These are phyloP conservation scores for Elgonia sp. DNA, from an alignment of 2,888 invertebrate genomes.

Conservation along the genomic window DNA sequence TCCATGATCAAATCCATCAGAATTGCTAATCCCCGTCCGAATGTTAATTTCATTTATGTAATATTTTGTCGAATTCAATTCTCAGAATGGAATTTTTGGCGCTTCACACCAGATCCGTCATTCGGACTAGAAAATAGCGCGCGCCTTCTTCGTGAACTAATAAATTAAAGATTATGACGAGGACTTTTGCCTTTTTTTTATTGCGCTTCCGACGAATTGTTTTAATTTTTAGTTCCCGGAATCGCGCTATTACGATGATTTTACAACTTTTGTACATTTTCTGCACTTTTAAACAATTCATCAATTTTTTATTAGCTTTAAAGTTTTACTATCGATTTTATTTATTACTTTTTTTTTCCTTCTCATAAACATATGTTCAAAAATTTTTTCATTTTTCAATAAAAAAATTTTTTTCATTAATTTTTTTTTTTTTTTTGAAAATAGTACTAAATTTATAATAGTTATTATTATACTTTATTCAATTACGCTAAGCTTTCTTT, in stretches of 20 bases:
- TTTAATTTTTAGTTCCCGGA: conserved; percentile 49
- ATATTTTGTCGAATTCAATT: conserved; percentile 26
- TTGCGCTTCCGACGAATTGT: conserved; percentile 40
- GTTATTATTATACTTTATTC: too few relatives aligned
- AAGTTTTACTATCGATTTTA: too few relatives aligned
- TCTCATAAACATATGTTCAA: too few relatives aligned
- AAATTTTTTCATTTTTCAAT: too few relatives aligned
- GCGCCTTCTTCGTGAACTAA: conserved; percentile 41
- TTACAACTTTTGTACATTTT: too few relatives aligned
- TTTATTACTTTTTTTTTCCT: too few relatives aligned
- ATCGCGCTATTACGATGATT: conserved; percentile 24
- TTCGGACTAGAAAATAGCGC: conserved; percentile 47
- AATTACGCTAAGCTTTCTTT: too few relatives aligned
- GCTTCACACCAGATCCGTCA: conserved; percentile 21
- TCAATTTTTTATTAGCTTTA: too few relatives aligned
- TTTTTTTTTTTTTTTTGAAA: too few relatives aligned
- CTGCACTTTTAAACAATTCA: too few relatives aligned
- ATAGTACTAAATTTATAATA: too few relatives aligned
- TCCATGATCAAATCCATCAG: conserved; percentile 41
- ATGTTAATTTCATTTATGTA: conserved; percentile 27
- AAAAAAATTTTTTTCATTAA: too few relatives aligned
- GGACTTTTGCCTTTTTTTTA: conserved; percentile 37
- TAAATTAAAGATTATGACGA: conserved; percentile 65
- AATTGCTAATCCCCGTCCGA: conserved; percentile 45
- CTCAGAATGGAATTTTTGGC: conserved; percentile 46